A percentile compares a stretch with the other conserved stretches of the same genome.
Conservation (phyloP, 2,888 invertebrate genomes). For the Sarcophaga subvicina region DNA sequence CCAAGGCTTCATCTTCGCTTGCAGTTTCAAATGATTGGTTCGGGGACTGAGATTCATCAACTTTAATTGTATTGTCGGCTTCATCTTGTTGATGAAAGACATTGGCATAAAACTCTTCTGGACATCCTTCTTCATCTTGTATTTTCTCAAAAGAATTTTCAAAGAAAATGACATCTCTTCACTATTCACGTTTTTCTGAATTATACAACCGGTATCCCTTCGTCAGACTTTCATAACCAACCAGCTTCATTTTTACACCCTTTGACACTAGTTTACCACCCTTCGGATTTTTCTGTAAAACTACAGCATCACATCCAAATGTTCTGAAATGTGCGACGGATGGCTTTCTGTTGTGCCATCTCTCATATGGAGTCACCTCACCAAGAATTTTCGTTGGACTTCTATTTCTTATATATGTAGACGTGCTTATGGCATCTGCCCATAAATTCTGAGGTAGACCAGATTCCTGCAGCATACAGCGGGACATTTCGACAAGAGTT, state of each 20-base stretch:
- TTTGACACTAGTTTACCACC: slow-evolving; percentile 45
- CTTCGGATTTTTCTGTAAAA: too few species aligned
- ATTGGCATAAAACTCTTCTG: slow-evolving; percentile 49
- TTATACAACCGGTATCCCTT: too few species aligned
- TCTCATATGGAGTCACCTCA: slow-evolving; percentile 64
- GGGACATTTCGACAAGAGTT: slow-evolving; percentile 69
- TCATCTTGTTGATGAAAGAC: slow-evolving; percentile 54
- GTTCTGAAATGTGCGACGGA: slow-evolving; percentile 46
- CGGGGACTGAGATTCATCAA: too few species aligned
- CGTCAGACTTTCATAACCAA: slow-evolving; percentile 41
- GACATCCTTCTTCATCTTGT: slow-evolving; percentile 42
- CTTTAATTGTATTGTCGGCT: background rate
- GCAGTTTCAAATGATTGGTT: too few species aligned
- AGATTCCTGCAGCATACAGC: slow-evolving; percentile 63
- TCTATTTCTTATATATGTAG: too few species aligned
- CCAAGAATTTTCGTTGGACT: slow-evolving; percentile 63
- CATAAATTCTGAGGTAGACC: slow-evolving; percentile 54
- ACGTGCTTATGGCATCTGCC: too few species aligned
- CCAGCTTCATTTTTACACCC: slow-evolving; percentile 42
- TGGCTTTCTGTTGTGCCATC: slow-evolving; percentile 51
- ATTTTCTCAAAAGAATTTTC: too few species aligned
- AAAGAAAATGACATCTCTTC: too few species aligned
- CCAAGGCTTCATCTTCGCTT: too few species aligned
- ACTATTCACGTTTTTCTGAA: too few species aligned
- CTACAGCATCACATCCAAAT: slow-evolving; percentile 31